A percentile compares a stretch with the other conserved stretches of the same genome.
Conservation (phyloP, 2,888 invertebrate species). For the Prosopocoilus inquinatus region DNA sequence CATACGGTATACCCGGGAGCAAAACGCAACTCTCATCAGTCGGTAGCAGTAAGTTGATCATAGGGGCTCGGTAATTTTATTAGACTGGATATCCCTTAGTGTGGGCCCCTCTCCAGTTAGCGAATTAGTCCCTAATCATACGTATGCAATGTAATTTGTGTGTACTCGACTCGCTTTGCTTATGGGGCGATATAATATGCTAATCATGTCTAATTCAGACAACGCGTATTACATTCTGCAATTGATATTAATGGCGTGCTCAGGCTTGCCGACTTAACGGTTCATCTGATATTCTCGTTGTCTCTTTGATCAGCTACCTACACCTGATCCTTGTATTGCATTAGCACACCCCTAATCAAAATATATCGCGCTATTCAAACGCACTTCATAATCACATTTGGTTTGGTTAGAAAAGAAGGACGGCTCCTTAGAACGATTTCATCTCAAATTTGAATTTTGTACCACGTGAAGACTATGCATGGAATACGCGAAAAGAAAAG, state of each 20-base stretch:
- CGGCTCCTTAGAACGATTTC: no score
- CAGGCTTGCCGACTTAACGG: slow-evolving; percentile 10
- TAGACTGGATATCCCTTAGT: slow-evolving; percentile 48
- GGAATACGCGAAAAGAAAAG: no score
- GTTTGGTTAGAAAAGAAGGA: no score
- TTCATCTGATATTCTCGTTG: no score
- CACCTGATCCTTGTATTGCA: slow-evolving; percentile 14
- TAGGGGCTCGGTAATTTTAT: slow-evolving; percentile 48
- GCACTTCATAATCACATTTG: no score
- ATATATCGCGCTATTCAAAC: no score
- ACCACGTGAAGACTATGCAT: no score
- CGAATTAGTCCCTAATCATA: slow-evolving; percentile 48
- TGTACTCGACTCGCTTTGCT: slow-evolving; percentile 31
- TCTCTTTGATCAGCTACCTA: slow-evolving; percentile 2
- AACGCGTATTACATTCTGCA: slow-evolving; percentile 38
- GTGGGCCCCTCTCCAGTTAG: slow-evolving; percentile 41
- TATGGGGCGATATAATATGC: slow-evolving; percentile 42
- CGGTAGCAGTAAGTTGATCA: slow-evolving; percentile 44
- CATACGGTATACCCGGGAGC: slow-evolving; percentile 18
- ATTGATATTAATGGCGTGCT: slow-evolving; percentile 42
- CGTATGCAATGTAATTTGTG: slow-evolving; percentile 47
- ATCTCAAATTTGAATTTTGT: no score
- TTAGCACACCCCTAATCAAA: no score
- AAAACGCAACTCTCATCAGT: slow-evolving; percentile 27
- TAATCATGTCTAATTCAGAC: slow-evolving; percentile 40